Percentiles rank a stretch among this genome's conserved stretches.
Evolutionary conservation across 2,113 vertebrate genomes (phyloP).

Genomic region (Psophia crepitans): DNA sequence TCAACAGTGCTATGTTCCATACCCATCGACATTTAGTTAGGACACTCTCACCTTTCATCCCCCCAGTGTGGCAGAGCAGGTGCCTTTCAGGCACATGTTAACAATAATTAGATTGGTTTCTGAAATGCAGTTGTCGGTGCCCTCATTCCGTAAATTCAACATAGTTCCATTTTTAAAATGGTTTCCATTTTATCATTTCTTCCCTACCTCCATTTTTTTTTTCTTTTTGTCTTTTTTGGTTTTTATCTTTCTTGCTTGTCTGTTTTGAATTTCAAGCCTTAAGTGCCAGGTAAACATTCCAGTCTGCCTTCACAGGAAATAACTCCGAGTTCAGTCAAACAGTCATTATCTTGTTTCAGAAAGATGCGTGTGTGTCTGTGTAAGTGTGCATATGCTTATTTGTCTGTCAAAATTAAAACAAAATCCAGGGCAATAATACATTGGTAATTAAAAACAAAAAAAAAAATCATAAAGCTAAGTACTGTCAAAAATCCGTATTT

Average conservation of each 20-base stretch:
- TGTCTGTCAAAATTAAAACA: constrained; percentile 47
- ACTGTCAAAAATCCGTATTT: constrained; percentile 16
- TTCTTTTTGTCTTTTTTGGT: neutral
- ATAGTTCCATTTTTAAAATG: constrained; percentile 52
- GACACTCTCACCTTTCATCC: constrained; percentile 19
- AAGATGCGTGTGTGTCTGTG: constrained; percentile 9
- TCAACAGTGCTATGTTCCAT: constrained; percentile 59
- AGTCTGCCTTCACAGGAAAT: constrained; percentile 53
- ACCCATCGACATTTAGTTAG: neutral
- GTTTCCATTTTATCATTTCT: constrained; percentile 41
- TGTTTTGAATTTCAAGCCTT: constrained; percentile 60
- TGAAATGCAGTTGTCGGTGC: neutral
- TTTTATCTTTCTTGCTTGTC: constrained; percentile 47
- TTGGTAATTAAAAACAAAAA: constrained; percentile 16
- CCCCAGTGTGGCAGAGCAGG: constrained; percentile 67
- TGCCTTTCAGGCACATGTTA: neutral
- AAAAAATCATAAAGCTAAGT: neutral
- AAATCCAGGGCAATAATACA: constrained; percentile 56
- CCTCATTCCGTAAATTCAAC: constrained; percentile 19
- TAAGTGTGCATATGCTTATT: constrained; percentile 50
- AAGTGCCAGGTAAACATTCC: constrained; percentile 61
- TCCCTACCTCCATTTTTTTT: neutral
- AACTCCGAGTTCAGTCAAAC: constrained; percentile 31
- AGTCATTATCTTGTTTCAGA: constrained; percentile 47
- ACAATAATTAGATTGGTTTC: constrained; percentile 35